phyloP scores from a whole-genome alignment of 1,140 invertebrate genomes.

The Marisa cornuarietis region DNA sequence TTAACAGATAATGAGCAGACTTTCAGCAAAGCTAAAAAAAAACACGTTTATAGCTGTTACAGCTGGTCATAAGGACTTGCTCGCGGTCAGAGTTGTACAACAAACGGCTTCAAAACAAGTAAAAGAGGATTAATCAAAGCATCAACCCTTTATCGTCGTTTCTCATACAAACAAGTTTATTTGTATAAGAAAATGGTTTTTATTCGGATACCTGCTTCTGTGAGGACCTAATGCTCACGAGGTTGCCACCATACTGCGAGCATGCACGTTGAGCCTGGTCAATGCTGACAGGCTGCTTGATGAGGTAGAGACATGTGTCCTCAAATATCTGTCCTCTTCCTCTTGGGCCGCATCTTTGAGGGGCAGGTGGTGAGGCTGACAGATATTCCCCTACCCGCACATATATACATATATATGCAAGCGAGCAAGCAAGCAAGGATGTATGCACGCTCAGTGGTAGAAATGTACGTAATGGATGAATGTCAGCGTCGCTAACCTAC shows the following conservation, averaged over 20 bases:
- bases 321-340: neutral
- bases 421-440: neutral
- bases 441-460: neutral
- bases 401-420: too few relatives aligned
- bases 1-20: too few relatives aligned
- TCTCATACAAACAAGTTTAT: too few relatives aligned
- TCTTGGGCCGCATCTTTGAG: neutral
- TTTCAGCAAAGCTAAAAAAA: too few relatives aligned
- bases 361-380: neutral
- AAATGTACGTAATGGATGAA: neutral
- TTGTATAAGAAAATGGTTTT: too few relatives aligned
- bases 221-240: neutral
- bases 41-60: too few relatives aligned
- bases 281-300: neutral
- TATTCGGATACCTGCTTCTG: conserved; percentile 1
- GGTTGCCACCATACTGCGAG: neutral
- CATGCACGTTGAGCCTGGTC: conserved; percentile 4
- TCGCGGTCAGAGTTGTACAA: too few relatives aligned
- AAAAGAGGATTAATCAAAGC: too few relatives aligned
- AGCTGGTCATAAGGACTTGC: too few relatives aligned
- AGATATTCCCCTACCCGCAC: too few relatives aligned
- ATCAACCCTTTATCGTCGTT: too few relatives aligned
- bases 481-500: neutral
- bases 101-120: too few relatives aligned
- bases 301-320: neutral